These are phyloP conservation scores for Vimba vimba DNA, from an alignment of 2,113 vertebrate species.

Conservation along the genomic window DNA sequence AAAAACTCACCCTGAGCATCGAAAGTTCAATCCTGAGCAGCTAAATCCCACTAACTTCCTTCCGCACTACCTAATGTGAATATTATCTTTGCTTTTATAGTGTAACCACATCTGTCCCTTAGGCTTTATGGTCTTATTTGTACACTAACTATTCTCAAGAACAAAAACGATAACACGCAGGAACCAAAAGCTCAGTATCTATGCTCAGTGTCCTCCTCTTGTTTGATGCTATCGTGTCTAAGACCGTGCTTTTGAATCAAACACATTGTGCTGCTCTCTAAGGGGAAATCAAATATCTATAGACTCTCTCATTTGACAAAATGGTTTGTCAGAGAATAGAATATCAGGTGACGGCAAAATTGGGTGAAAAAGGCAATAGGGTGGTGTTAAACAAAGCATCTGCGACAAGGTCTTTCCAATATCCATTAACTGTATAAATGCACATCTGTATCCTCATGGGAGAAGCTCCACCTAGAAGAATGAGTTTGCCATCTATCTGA, in stretches of 20 bases:
- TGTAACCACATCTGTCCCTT: slow-evolving; percentile 55
- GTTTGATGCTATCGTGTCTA: background rate
- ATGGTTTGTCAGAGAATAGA: background rate
- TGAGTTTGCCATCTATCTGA: background rate
- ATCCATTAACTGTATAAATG: background rate
- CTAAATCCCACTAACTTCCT: slow-evolving; percentile 39
- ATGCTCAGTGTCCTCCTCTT: background rate
- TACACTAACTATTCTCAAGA: slow-evolving; percentile 39
- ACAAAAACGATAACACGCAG: slow-evolving; percentile 21
- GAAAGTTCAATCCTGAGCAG: slow-evolving; percentile 29
- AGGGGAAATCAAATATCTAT: slow-evolving; percentile 28
- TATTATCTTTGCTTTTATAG: slow-evolving; percentile 68
- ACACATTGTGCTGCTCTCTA: slow-evolving; percentile 7
- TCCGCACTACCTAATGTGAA: slow-evolving; percentile 43
- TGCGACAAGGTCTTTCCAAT: slow-evolving; percentile 8
- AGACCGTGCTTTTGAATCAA: background rate
- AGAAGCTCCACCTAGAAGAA: slow-evolving; percentile 28
- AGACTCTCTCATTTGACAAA: background rate
- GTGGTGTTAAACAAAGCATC: slow-evolving; percentile 18
- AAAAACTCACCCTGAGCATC: slow-evolving; percentile 51
- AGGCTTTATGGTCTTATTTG: slow-evolving; percentile 58
- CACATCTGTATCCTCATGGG: background rate
- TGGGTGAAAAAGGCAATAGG: slow-evolving; percentile 1
- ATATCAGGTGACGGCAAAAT: background rate
- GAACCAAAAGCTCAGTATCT: slow-evolving; percentile 30